Evolutionary conservation across 2,888 invertebrate species (phyloP).

Genomic region (Melieria picta): DNA sequence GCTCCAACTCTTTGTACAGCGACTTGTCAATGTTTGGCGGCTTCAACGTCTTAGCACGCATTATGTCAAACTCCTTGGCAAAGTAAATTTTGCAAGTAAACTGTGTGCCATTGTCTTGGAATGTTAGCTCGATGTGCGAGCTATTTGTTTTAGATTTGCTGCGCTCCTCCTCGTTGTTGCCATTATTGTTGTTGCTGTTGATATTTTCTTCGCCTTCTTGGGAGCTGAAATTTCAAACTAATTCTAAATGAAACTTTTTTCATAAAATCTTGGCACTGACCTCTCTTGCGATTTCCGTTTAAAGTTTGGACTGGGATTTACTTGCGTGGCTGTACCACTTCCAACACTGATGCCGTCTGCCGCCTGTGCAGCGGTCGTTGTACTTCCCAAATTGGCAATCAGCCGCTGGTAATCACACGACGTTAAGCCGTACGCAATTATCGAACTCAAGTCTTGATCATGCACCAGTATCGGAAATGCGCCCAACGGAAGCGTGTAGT

Average conservation of each 20-base stretch:
- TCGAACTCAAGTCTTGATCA: slow-evolving; percentile 84
- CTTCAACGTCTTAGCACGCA: slow-evolving; percentile 69
- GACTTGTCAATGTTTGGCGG: slow-evolving; percentile 56
- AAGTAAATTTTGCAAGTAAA: slow-evolving; percentile 92
- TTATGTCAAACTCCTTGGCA: slow-evolving; percentile 88
- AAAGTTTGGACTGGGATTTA: slow-evolving; percentile 57
- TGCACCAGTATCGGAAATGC: slow-evolving; percentile 77
- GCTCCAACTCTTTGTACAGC: slow-evolving; percentile 57
- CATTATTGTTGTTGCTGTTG: slow-evolving; percentile 32
- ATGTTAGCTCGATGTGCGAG: slow-evolving; percentile 70
- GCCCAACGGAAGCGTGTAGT: slow-evolving; percentile 74
- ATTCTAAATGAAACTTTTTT: neutral
- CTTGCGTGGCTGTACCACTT: slow-evolving; percentile 31
- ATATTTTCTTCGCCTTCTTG: slow-evolving; percentile 54
- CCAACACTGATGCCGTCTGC: slow-evolving; percentile 25
- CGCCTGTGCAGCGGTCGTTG: neutral
- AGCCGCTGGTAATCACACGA: slow-evolving; percentile 76
- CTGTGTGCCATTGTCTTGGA: slow-evolving; percentile 76
- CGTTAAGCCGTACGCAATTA: slow-evolving; percentile 84
- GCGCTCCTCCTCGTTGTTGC: slow-evolving; percentile 47
- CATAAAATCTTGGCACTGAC: slow-evolving; percentile 40
- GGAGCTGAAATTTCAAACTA: slow-evolving; percentile 31
- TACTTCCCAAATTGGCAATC: slow-evolving; percentile 66
- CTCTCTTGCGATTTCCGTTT: slow-evolving; percentile 61
- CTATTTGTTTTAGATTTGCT: slow-evolving; percentile 50